Base-by-base conservation (phyloP, 2,888 invertebrate genomes). In the Hyles lineata region DNA sequence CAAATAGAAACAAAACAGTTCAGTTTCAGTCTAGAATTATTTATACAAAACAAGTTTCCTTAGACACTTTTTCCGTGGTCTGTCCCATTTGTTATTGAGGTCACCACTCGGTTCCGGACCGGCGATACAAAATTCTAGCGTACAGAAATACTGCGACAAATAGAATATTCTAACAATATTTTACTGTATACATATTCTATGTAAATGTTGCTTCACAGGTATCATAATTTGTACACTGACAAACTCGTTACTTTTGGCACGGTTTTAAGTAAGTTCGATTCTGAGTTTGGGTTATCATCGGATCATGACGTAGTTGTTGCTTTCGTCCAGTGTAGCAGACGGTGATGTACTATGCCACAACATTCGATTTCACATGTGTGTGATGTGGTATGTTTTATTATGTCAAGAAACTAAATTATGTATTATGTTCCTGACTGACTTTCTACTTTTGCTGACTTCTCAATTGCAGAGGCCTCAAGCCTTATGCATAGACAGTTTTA, bases 21-120 rank as follows among this genome's bases (percentile, higher is more conserved):
- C n/a, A n/a, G 23, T 59, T 59, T 59, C 11, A 21, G 21, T 8
- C 59, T 21, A 17, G 25, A 23, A 60, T 60, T 50, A 67, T 43
- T 17, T 43, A 55, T 55, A 55, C 55, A 67, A 43, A 67, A 25
- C 60, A 23, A 67, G 50, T 67, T 23, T 50, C 15, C 60, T 71
- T 73, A 63, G 50, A 50, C 23, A 50, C 43, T 23, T 43, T 67
- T 67, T 23, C 67, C 15, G 67, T 50, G 73, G 75, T 73, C 78
- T 76, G 71, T 50, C 50, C 50, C 17, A 67, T 67, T 67, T 67
- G 50, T 67, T 67, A 67, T 67, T 23, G 63, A 67, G 63, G 63
- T 50, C 67, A 43, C 67, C 67, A 19, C 62, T 67, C 23, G 23
- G 50, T 67, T 50, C 50, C 43, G 23, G 50, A 50, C 17, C 23